phyloP scores from a whole-genome alignment of 2,797 vertebrate genomes.

The Pipistrellus pipistrellus region DNA sequence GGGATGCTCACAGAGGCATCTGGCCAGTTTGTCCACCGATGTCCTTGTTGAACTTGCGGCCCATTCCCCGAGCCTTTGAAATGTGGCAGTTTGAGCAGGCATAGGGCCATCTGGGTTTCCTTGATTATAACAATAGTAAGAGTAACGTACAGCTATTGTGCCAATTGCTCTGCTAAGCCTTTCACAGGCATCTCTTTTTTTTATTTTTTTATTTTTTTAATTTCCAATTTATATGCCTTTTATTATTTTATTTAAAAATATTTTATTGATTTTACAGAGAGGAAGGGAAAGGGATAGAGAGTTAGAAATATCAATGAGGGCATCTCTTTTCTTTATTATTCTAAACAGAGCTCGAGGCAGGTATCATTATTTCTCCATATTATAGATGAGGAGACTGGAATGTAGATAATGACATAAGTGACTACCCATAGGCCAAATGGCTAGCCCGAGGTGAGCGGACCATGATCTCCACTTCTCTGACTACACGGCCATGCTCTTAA shows the following conservation, averaged over 20 bases:
- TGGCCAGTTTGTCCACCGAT: background rate
- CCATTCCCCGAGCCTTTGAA: background rate
- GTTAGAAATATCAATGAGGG: too few relatives aligned
- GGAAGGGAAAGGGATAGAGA: too few relatives aligned
- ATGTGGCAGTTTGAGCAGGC: background rate
- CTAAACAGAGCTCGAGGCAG: background rate
- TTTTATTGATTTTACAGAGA: too few relatives aligned
- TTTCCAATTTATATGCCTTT: too few relatives aligned
- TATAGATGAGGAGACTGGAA: constrained; percentile 3
- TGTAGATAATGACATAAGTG: background rate
- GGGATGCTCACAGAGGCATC: background rate
- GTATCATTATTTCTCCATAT: background rate
- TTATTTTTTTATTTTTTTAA: too few relatives aligned
- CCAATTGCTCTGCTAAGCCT: background rate
- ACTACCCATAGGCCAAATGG: background rate
- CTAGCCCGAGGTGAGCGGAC: background rate
- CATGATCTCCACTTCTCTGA: background rate
- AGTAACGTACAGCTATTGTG: background rate
- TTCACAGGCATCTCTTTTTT: background rate
- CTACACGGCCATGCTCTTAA: background rate
- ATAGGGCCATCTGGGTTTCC: background rate
- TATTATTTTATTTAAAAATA: too few relatives aligned
- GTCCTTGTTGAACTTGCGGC: background rate
- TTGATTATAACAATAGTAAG: background rate
- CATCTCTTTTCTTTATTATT: background rate